Conservation (phyloP, 2,888 invertebrate genomes). For the Podotricha telesiphe region DNA sequence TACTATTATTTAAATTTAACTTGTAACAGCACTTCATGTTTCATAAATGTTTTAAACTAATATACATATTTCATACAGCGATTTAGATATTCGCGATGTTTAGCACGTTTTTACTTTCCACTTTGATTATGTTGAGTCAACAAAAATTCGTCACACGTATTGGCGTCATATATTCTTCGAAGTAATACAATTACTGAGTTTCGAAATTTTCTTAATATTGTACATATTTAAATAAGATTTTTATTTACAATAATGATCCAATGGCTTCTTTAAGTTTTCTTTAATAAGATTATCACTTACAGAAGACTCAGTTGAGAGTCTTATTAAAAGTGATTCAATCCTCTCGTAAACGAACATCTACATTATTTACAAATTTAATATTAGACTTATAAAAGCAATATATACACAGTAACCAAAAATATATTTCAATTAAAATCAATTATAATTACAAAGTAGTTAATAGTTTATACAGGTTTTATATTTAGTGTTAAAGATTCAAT, state of each 20-base stretch:
- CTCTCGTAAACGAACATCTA: too few species aligned
- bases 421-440: not conserved
- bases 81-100: conserved; percentile 31
- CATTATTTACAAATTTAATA: too few species aligned
- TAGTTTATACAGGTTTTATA: conserved; percentile 1
- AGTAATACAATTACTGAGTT: not conserved
- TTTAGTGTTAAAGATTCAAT: not conserved
- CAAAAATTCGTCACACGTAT: conserved; percentile 75
- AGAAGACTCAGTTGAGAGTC: too few species aligned
- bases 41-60: conserved; percentile 2
- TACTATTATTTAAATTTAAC: not conserved
- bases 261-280: too few species aligned
- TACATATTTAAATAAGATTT: too few species aligned
- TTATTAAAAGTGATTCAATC: too few species aligned
- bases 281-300: too few species aligned
- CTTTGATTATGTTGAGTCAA: conserved; percentile 75
- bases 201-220: not conserved
- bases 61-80: conserved; percentile 17
- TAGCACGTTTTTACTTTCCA: conserved; percentile 67
- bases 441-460: not conserved
- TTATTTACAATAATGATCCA: too few species aligned
- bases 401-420: not conserved
- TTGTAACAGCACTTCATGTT: not conserved
- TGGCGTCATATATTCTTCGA: conserved; percentile 36
- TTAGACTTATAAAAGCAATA: too few species aligned